These are phyloP conservation scores for Cotesia congregata DNA, from an alignment of 2,888 invertebrate genomes.

Conservation along the genomic window DNA sequence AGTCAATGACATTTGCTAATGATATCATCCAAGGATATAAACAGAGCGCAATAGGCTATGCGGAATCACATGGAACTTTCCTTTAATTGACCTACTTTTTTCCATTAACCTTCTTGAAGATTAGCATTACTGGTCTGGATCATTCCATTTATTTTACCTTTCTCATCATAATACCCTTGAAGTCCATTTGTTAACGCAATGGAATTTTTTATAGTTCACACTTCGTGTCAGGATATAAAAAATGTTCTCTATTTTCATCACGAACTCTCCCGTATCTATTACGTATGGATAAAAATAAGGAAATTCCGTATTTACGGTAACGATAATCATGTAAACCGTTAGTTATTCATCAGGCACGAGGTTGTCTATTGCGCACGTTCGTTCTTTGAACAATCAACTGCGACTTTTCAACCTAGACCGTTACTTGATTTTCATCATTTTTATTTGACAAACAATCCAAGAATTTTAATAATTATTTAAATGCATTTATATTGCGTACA, in stretches of 20 bases:
- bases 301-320: conserved; percentile 9
- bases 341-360: conserved; percentile 22
- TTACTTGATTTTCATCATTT: not conserved
- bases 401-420: conserved; percentile 8
- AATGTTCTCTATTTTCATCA: not conserved
- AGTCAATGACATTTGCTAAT: not conserved
- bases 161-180: not conserved
- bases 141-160: not conserved
- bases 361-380: not conserved
- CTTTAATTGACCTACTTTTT: conserved; percentile 31
- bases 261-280: not conserved
- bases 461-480: not conserved
- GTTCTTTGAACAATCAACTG: not conserved
- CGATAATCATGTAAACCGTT: conserved; percentile 25
- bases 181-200: not conserved
- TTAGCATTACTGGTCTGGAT: not conserved
- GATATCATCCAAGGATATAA: not conserved
- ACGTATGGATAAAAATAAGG: not conserved
- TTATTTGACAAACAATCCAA: not conserved
- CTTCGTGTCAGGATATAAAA: not conserved
- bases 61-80: conserved; percentile 26
- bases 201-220: conserved; percentile 7
- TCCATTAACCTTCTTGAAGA: conserved; percentile 1
- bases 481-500: not conserved
- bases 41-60: conserved; percentile 1